phyloP scores from a whole-genome alignment of 2,888 invertebrate species.

The Agrotis ipsilon region DNA sequence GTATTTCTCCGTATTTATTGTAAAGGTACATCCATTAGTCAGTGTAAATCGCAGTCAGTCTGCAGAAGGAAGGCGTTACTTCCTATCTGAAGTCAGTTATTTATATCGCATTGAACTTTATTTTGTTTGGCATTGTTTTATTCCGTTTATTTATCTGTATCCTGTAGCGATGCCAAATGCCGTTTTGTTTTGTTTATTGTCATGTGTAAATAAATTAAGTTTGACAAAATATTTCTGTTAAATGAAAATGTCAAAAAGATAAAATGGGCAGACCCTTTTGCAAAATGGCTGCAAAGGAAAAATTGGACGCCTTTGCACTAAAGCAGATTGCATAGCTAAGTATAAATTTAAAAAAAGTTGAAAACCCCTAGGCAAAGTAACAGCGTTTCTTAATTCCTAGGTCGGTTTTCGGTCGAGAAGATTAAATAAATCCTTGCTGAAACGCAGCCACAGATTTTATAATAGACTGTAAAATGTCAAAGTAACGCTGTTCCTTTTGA shows the following conservation, averaged over 20 bases:
- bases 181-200: background rate
- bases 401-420: slow-evolving; percentile 22
- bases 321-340: background rate
- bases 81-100: background rate
- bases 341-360: background rate
- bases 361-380: slow-evolving; percentile 20
- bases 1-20: background rate
- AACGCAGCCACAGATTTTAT: slow-evolving; percentile 26
- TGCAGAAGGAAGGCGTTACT: slow-evolving; percentile 9
- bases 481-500: slow-evolving; percentile 29
- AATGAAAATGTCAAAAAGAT: background rate
- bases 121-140: slow-evolving; percentile 27
- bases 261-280: background rate
- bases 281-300: background rate
- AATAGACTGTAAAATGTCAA: slow-evolving; percentile 46
- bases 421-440: slow-evolving; percentile 46
- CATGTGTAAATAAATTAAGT: background rate
- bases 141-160: slow-evolving; percentile 18
- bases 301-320: background rate
- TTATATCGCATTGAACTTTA: slow-evolving; percentile 23
- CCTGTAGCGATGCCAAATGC: slow-evolving; percentile 7
- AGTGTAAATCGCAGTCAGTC: slow-evolving; percentile 24
- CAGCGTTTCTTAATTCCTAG: slow-evolving; percentile 11
- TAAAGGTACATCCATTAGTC: slow-evolving; percentile 6
- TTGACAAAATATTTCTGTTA: background rate